Conservation (phyloP, 1,140 invertebrate genomes). For the Nixonia krombeini region DNA sequence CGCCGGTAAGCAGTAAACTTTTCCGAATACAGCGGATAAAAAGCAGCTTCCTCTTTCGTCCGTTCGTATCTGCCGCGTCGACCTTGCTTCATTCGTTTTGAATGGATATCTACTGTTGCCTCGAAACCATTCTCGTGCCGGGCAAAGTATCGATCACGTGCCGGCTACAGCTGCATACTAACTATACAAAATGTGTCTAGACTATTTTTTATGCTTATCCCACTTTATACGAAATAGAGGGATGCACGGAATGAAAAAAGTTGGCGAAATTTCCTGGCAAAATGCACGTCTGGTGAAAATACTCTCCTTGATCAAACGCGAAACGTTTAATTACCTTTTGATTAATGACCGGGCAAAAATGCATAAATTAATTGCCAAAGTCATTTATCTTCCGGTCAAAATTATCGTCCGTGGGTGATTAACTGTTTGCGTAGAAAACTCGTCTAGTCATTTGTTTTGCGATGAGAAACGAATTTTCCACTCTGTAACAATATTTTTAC, state of each 20-base stretch:
- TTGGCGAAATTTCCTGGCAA: constrained; percentile 18
- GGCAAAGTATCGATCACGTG: constrained; percentile 50
- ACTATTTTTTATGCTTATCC: constrained; percentile 62
- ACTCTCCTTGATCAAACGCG: no score
- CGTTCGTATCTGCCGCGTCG: constrained; percentile 3
- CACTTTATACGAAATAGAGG: constrained; percentile 53
- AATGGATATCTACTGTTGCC: constrained; percentile 29
- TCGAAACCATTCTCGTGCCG: constrained; percentile 25
- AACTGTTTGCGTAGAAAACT: no score
- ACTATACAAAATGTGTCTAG: constrained; percentile 60
- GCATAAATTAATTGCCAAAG: no score
- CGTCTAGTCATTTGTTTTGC: no score
- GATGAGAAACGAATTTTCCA: no score
- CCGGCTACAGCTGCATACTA: constrained; percentile 44
- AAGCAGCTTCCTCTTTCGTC: constrained; percentile 17
- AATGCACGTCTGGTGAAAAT: constrained; percentile 6
- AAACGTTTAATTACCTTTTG: no score
- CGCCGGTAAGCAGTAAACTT: no score
- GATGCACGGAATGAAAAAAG: constrained; percentile 19
- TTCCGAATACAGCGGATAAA: no score
- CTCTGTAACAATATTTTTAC: no score
- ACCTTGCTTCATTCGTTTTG: constrained; percentile 26
- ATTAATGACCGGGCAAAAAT: no score
- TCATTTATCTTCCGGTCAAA: no score
- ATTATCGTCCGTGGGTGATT: no score